Conservation (phyloP, 2,113 vertebrate species). For the Piprites chloris region DNA sequence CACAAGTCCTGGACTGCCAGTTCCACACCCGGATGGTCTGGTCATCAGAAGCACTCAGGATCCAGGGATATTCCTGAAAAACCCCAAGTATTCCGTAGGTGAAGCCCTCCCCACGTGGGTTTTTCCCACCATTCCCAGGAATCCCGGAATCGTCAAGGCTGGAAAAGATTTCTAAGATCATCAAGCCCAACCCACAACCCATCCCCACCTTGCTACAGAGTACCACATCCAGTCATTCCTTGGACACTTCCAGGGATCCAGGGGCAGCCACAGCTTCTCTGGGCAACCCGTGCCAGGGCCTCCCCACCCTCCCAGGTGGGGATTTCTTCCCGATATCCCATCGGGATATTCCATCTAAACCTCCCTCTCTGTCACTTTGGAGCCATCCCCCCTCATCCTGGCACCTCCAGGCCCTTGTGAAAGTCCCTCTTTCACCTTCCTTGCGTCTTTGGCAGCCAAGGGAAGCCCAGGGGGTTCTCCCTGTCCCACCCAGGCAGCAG, state of each 20-base stretch:
- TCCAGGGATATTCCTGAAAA: slow-evolving; percentile 94
- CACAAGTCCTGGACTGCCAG: slow-evolving; percentile 96
- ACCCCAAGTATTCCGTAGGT: too few relatives aligned
- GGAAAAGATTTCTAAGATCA: neutral
- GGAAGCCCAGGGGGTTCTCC: neutral
- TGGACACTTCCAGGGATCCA: neutral
- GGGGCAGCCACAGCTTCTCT: neutral
- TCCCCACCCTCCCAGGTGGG: neutral
- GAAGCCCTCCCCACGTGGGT: fast-evolving
- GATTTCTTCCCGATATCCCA: neutral
- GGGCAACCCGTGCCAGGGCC: neutral
- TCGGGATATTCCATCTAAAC: neutral
- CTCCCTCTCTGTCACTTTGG: neutral
- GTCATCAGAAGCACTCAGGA: slow-evolving; percentile 94
- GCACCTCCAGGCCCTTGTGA: neutral
- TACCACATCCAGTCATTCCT: neutral
- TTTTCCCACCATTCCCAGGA: neutral
- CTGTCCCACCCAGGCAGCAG: neutral
- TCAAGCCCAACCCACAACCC: neutral
- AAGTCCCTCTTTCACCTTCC: neutral
- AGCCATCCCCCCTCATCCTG: neutral
- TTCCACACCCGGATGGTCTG: slow-evolving; percentile 98
- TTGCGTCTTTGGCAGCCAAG: neutral
- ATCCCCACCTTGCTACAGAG: neutral
- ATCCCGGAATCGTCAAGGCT: neutral